Evolutionary conservation across 2,113 vertebrate species (phyloP).

Genomic region (Pedetes capensis): DNA sequence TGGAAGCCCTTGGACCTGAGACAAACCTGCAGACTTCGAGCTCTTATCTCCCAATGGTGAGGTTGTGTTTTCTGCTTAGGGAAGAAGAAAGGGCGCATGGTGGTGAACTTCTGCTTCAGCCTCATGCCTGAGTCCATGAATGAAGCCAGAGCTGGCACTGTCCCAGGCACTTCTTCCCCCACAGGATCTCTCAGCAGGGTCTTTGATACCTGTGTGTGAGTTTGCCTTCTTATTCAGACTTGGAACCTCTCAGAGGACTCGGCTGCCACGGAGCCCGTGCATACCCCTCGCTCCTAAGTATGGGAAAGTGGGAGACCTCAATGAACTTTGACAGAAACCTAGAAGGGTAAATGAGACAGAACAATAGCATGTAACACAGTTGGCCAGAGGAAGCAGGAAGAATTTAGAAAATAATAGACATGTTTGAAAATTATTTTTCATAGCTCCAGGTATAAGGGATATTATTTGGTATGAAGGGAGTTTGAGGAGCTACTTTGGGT

Average conservation of each 20-base stretch:
- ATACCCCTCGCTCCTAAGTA: neutral
- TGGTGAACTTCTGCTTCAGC: neutral
- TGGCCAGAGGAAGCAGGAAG: neutral
- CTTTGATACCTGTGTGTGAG: neutral
- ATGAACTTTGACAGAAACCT: neutral
- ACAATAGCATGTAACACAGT: neutral
- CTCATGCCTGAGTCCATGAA: neutral
- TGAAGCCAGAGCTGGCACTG: neutral
- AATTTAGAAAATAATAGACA: neutral
- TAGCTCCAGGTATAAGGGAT: neutral
- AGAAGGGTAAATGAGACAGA: neutral
- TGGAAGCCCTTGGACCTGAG: neutral
- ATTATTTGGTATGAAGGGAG: no score
- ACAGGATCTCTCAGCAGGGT: neutral
- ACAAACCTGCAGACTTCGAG: neutral
- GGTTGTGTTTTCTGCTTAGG: neutral
- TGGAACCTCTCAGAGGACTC: neutral
- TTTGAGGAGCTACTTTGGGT: no score
- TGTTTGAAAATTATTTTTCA: neutral
- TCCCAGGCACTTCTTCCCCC: neutral
- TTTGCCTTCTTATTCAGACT: neutral
- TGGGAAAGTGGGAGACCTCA: neutral
- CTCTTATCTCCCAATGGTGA: neutral
- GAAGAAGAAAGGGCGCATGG: neutral
- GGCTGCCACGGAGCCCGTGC: no score